Base-by-base conservation (phyloP, 2,797 vertebrate species). In the Pipistrellus pygmaeus region DNA sequence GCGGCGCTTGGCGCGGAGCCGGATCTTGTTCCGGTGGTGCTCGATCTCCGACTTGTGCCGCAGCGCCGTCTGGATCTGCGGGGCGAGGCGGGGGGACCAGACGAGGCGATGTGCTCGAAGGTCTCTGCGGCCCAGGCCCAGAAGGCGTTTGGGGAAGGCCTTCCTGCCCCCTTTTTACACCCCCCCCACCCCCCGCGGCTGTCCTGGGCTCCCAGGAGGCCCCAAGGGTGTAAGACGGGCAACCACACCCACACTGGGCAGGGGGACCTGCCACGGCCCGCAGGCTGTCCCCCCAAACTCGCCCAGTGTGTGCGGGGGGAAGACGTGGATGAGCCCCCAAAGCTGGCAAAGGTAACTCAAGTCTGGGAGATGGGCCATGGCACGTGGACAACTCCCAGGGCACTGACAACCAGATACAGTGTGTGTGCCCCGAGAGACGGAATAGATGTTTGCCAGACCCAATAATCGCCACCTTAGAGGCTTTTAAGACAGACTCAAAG, bases 1-100 rank as follows among this genome's bases (percentile, higher is more conserved):
- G 78, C 99, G 99, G 90, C 99, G 98, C 98, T 99, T 99, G 66
- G 99, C 99, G 0, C 99, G 99, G 94, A 99, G 99, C 5, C 99
- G 99, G 62, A 99, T 99, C 97, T 99, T 99, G 97, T 99, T 99
- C 87, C 99, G 98, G 88, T 99, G 99, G 80, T 99, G 99, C 95
- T 99, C 99, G 0, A 99, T 99, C 98, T 99, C 99, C 0, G 99
- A 99, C 97, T 99, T 99, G 96, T 99, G 99, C 94, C 99, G 98
- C 87, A 99, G 98, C 0, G 99, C 99, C 23, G 99, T 99, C 97
- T 99, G 99, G 93, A 99, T 99, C 99, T 99, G 97, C 11, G 85
- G 77, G 25, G 6, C 0, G 12, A 30, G 5, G 7, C 6, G 10
- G 14, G 8, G 25, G 51, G 48, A 35, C 2, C 7, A n/a, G 80